phyloP scores from a whole-genome alignment of 30 jellyfish, hydroid and myxozoan species.

The Hydractinia echinata region DNA sequence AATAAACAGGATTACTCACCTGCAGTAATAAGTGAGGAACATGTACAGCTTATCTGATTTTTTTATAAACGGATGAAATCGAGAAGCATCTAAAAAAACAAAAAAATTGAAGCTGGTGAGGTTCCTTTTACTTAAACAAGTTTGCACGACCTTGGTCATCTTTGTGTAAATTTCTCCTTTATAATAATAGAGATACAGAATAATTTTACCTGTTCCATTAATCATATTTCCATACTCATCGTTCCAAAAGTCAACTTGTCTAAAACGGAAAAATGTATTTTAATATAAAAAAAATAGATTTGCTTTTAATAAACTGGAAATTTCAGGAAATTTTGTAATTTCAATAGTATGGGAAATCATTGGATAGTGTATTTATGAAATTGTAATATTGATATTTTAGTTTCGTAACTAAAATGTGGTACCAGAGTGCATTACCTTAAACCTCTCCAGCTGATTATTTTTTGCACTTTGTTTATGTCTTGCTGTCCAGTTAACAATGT shows the following conservation, averaged over 20 bases:
- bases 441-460: conserved; percentile 66
- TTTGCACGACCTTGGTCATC: background rate
- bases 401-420: no score
- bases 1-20: conserved; percentile 31
- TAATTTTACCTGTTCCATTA: conserved; percentile 68
- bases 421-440: conserved; percentile 39
- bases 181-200: background rate
- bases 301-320: no score
- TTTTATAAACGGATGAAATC: conserved; percentile 55
- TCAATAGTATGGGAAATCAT: no score
- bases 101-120: background rate
- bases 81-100: conserved; percentile 69
- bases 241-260: conserved; percentile 41
- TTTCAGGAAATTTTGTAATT: no score
- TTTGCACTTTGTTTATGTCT: conserved; percentile 41
- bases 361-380: no score
- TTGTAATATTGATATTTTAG: no score
- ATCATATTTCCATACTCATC: conserved; percentile 72
- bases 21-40: conserved; percentile 70
- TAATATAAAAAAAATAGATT: background rate
- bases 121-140: background rate
- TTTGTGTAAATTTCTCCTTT: background rate
- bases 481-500: conserved; percentile 67
- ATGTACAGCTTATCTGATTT: conserved; percentile 64
- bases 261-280: background rate